Evolutionary conservation across 2,888 invertebrate genomes (phyloP), one percentile per base, ranked within the genome.

Genomic region (Melieria crassipennis): DNA sequence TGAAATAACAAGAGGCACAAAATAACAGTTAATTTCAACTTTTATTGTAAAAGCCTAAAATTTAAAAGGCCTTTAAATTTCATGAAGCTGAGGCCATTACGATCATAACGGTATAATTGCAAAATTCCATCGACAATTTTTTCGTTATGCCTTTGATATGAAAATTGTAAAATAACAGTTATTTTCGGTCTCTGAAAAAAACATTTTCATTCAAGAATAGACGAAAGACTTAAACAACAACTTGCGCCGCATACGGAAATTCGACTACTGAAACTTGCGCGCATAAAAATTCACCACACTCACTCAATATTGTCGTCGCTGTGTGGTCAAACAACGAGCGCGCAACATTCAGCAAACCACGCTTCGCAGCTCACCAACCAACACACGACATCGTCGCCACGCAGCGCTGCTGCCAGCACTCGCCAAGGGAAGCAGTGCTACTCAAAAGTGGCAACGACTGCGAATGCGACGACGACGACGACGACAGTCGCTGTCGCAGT

Each of bases 271-370:
- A 30, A 30, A 30, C 30, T 30, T 30, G 30, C 30, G 30, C 6
- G n/a, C 13, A 5, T 46, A 62, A 68, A 62, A 60, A 60, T 30
- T 63, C 69, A 69, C 69, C 62, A 69, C 69, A 63, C 47, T 52
- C 50, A 61, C 60, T 45, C 67, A 60, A 45, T 16, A 16, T 42
- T 60, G 43, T 16, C 43, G 11, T 46, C 13, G 10, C 10, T 13
- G 57, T 11, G 6, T 11, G 50, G 11, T 3, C 52, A 52, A 45
- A 52, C 45, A 67, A 67, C 52, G 30, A 30, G 30, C 30, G 30
- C 30, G 30, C 30, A 30, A 30, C 30, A 30, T 16, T 43, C 0
- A 45, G 52, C 7, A 56, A 4, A 16, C 9, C 10, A 30, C 46
- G 42, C 11, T 13, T 56, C 60, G n/a, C 16, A 58, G 42, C 60